These are phyloP conservation scores for Conomelus anceps DNA, from an alignment of 2,888 invertebrate genomes.

Conservation along the genomic window DNA sequence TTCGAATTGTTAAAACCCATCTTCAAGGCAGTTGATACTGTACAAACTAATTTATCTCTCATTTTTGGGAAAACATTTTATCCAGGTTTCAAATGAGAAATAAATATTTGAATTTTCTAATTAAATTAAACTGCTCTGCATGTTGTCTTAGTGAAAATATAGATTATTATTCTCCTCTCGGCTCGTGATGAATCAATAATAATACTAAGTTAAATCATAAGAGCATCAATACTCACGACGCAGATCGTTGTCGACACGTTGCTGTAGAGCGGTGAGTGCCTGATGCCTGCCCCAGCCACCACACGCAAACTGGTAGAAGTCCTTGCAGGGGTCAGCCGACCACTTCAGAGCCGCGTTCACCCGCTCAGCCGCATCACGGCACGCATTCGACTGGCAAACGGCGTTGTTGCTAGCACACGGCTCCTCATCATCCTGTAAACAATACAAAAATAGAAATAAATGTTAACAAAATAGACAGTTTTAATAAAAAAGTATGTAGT, in stretches of 20 bases:
- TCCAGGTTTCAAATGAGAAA: too few relatives aligned
- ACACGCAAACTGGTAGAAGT: constrained; percentile 46
- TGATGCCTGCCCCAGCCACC: constrained; percentile 41
- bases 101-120: too few relatives aligned
- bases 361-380: constrained; percentile 17
- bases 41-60: too few relatives aligned
- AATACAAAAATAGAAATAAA: neutral
- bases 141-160: too few relatives aligned
- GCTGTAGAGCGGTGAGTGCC: constrained; percentile 42
- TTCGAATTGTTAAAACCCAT: too few relatives aligned
- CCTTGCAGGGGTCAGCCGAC: constrained; percentile 43
- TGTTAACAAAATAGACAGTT: neutral
- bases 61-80: too few relatives aligned
- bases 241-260: constrained; percentile 42
- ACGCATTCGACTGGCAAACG: constrained; percentile 16
- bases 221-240: constrained; percentile 41
- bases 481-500: neutral
- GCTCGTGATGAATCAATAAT: too few relatives aligned
- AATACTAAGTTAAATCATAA: too few relatives aligned
- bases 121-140: too few relatives aligned
- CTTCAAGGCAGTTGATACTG: too few relatives aligned
- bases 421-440: constrained; percentile 20
- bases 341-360: constrained; percentile 19
- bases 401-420: constrained; percentile 3
- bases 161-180: too few relatives aligned